Percentiles rank a stretch among this genome's conserved stretches.
These are phyloP conservation scores for Crotalus helleri DNA, from an alignment of 2,113 vertebrate species.

Conservation along the genomic window DNA sequence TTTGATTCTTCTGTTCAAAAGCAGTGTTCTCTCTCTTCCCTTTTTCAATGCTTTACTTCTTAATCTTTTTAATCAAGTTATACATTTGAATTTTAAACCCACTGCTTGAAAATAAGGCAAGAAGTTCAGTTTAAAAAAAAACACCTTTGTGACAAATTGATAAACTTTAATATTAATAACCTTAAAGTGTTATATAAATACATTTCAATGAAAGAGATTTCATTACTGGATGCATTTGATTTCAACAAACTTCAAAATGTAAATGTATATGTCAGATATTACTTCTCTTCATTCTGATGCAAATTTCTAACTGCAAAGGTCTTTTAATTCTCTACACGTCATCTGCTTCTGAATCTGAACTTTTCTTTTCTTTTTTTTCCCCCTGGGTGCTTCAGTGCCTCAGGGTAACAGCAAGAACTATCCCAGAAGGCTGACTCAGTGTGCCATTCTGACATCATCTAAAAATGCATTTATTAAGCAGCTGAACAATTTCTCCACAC, in stretches of 20 bases:
- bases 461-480: neutral
- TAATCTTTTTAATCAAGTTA: neutral
- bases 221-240: neutral
- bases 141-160: no score
- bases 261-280: neutral
- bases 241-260: neutral
- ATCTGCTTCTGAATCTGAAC: neutral
- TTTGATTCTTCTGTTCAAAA: neutral
- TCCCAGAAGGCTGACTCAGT: neutral
- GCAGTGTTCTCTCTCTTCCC: neutral
- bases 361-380: neutral
- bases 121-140: neutral
- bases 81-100: neutral
- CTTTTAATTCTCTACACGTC: neutral
- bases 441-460: neutral
- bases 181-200: neutral
- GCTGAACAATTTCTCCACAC: constrained; percentile 1
- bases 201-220: neutral
- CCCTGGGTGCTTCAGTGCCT: neutral
- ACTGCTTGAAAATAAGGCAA: neutral
- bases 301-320: neutral
- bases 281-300: neutral
- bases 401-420: neutral
- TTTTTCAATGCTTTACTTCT: neutral
- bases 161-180: neutral